Evolutionary conservation across 2,888 invertebrate genomes (phyloP).

Genomic region (Folsomia manolachei): DNA sequence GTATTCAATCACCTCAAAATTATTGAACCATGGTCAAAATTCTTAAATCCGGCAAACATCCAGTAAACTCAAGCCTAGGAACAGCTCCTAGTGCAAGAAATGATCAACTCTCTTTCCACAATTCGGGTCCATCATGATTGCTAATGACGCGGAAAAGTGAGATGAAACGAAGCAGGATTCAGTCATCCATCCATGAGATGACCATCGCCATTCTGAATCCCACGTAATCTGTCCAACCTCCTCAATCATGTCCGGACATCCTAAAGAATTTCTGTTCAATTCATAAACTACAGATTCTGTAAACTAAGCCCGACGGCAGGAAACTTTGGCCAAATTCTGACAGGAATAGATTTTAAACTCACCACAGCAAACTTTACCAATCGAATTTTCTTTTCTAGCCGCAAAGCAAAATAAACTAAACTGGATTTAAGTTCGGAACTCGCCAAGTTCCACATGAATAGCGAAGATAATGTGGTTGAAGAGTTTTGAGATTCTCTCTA

Average conservation of each 20-base stretch:
- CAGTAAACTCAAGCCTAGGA: no score
- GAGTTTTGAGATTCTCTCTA: background rate
- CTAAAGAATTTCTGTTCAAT: background rate
- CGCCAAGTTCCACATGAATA: background rate
- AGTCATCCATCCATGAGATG: background rate
- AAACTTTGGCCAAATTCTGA: no score
- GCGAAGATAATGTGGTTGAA: background rate
- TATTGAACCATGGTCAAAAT: no score
- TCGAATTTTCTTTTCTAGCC: background rate
- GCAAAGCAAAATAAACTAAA: background rate
- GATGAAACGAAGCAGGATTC: conserved; percentile 33
- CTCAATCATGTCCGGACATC: background rate
- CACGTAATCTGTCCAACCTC: conserved; percentile 2
- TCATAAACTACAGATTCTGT: background rate
- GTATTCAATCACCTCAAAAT: no score
- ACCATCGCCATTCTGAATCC: background rate
- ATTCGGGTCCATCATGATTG: conserved; percentile 40
- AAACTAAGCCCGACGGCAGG: background rate
- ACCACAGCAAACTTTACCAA: background rate
- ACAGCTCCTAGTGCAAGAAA: no score
- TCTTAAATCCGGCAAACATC: background rate
- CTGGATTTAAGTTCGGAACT: background rate
- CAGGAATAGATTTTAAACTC: background rate
- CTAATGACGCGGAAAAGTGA: conserved; percentile 44
- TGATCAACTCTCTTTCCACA: no score